phyloP scores from a whole-genome alignment of 1,140 invertebrate genomes.

The Nylanderia fulva region DNA sequence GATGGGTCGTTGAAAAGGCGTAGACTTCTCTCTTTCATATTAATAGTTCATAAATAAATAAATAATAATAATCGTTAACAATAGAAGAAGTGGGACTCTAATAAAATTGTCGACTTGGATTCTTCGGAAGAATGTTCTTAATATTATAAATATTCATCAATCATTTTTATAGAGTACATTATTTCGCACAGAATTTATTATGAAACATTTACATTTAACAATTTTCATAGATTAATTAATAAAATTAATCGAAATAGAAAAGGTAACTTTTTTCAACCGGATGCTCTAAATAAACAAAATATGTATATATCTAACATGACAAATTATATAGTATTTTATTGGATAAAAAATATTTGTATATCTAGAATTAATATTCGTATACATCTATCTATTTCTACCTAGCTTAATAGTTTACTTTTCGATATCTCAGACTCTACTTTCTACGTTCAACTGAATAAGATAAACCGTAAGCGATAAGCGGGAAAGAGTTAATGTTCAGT shows the following conservation, averaged over 20 bases:
- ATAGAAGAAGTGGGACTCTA: not conserved
- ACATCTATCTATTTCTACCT: not conserved
- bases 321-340: no score
- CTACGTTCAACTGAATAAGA: not conserved
- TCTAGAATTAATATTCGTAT: not conserved
- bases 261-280: not conserved
- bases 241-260: not conserved
- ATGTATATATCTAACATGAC: not conserved
- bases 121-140: not conserved
- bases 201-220: not conserved
- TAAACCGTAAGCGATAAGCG: not conserved
- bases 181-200: not conserved
- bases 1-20: not conserved
- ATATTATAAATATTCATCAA: constrained; percentile 1
- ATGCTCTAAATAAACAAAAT: no score
- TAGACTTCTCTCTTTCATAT: not conserved
- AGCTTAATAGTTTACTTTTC: not conserved
- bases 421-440: not conserved
- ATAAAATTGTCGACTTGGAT: not conserved
- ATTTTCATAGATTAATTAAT: not conserved
- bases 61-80: no score
- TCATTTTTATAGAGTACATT: not conserved
- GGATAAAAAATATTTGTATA: not conserved
- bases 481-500: not conserved
- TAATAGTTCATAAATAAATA: not conserved